Conservation (phyloP, 1,140 invertebrate genomes). For the Hermatobates lingyangjiaoensis region DNA sequence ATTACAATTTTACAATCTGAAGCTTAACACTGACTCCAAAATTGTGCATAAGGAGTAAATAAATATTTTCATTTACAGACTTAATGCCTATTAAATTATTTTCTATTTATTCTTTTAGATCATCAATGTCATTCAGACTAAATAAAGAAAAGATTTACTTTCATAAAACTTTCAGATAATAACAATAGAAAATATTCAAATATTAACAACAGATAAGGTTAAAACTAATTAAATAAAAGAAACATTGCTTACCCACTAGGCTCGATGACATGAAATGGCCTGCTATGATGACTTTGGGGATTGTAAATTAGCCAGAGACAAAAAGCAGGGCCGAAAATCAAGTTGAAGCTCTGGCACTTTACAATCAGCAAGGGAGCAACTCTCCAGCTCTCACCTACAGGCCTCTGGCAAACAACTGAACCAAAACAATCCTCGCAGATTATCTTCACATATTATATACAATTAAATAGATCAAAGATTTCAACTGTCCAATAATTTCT, state of each 20-base stretch:
- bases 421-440: neutral
- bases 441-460: too few relatives aligned
- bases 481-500: too few relatives aligned
- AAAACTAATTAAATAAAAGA: neutral
- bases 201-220: neutral
- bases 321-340: constrained; percentile 38
- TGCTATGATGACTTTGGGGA: constrained; percentile 1
- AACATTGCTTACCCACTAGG: neutral
- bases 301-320: constrained; percentile 33
- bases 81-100: too few relatives aligned
- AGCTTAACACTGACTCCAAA: too few relatives aligned
- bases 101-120: too few relatives aligned
- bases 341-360: constrained; percentile 30
- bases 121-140: too few relatives aligned
- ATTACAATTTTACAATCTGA: too few relatives aligned
- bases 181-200: neutral
- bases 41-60: too few relatives aligned
- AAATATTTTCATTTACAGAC: too few relatives aligned
- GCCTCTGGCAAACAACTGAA: constrained; percentile 28
- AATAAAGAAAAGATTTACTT: neutral
- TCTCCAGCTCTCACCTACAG: constrained; percentile 26
- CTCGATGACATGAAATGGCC: neutral
- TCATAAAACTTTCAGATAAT: neutral
- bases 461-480: too few relatives aligned
- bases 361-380: constrained; percentile 36